Percentiles rank a stretch among this genome's conserved stretches.
Conservation (phyloP, 2,888 invertebrate species). For the Agriopis leucophaearia region DNA sequence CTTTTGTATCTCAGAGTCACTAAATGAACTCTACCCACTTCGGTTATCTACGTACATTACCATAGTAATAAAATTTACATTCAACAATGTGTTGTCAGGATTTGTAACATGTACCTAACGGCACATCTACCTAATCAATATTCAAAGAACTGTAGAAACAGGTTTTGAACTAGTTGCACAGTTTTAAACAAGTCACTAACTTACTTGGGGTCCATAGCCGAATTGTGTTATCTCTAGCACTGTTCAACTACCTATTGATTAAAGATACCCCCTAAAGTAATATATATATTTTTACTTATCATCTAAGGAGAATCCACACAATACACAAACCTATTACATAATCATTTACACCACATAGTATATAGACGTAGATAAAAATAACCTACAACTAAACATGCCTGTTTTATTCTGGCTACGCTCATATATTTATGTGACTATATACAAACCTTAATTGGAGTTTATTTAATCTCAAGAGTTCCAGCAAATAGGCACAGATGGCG, state of each 20-base stretch:
- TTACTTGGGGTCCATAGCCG: slow-evolving; percentile 14
- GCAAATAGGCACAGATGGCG: neutral
- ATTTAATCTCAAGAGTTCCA: neutral
- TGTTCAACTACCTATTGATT: neutral
- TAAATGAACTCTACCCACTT: slow-evolving; percentile 41
- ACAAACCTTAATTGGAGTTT: no score
- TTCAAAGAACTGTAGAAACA: neutral
- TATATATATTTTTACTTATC: neutral
- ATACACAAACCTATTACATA: slow-evolving; percentile 1
- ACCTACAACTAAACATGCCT: neutral
- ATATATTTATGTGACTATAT: neutral
- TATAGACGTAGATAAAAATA: no score
- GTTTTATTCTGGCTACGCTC: neutral
- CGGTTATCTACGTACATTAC: slow-evolving; percentile 33
- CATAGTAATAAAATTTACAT: slow-evolving; percentile 12
- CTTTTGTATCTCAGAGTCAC: slow-evolving; percentile 47
- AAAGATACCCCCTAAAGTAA: neutral
- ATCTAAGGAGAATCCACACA: neutral
- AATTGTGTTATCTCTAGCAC: neutral
- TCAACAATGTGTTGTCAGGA: slow-evolving; percentile 2
- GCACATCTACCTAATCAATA: neutral
- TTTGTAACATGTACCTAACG: neutral
- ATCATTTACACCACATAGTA: neutral
- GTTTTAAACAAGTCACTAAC: neutral
- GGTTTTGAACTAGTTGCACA: neutral